These are phyloP conservation scores for Druon quercuslanigerum DNA, from an alignment of 1,140 invertebrate genomes.

Conservation along the genomic window DNA sequence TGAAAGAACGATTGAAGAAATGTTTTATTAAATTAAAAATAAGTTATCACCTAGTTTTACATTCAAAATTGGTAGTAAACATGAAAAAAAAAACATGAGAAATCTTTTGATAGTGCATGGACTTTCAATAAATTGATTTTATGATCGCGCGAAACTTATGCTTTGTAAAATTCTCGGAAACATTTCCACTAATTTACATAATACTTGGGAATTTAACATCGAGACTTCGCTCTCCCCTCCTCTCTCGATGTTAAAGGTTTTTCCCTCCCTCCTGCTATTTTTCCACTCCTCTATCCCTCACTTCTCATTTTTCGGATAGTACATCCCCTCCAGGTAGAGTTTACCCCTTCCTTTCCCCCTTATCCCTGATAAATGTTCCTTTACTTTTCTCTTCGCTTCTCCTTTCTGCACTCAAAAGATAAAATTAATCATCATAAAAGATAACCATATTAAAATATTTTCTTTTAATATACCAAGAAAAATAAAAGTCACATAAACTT, in stretches of 20 bases:
- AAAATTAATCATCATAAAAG: conserved; percentile 11
- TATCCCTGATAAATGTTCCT: conserved; percentile 15
- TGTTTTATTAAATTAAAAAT: no score
- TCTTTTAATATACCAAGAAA: not conserved
- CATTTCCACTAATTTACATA: conserved; percentile 1
- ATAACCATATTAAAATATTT: conserved; percentile 13
- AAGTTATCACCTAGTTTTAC: no score
- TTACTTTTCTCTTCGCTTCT: conserved; percentile 7
- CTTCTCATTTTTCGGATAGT: conserved; percentile 10
- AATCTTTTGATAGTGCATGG: no score
- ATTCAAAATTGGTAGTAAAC: no score
- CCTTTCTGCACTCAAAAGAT: conserved; percentile 2
- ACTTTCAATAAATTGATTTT: no score
- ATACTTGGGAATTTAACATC: not conserved
- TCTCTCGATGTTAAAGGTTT: not conserved
- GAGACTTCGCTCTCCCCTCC: not conserved
- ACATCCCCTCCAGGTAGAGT: not conserved
- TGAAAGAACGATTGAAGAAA: no score
- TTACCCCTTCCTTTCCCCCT: conserved; percentile 3
- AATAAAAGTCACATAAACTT: not conserved
- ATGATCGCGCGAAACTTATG: no score
- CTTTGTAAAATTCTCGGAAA: conserved; percentile 1
- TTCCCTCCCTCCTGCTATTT: not conserved
- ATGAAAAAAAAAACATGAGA: no score
- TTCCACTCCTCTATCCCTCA: not conserved